Evolutionary conservation across 2,888 invertebrate species (phyloP).

Genomic region (Chrysotoxum bicinctum): DNA sequence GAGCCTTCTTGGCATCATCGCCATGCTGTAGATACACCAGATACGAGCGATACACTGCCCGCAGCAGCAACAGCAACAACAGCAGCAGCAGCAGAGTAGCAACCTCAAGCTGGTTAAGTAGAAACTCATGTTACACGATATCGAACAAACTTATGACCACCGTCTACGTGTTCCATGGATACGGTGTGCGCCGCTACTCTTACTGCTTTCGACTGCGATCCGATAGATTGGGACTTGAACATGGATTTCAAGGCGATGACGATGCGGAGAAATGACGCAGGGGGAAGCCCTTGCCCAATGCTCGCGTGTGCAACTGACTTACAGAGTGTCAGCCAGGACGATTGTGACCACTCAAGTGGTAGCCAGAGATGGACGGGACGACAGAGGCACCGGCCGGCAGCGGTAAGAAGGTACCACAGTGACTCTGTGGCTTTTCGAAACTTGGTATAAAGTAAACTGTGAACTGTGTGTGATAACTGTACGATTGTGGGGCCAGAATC

Average conservation of each 20-base stretch:
- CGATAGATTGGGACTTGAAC: constrained; percentile 62
- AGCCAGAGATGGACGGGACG: neutral
- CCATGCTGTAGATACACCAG: constrained; percentile 62
- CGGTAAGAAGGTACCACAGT: neutral
- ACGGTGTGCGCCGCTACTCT: constrained; percentile 61
- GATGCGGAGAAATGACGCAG: constrained; percentile 12
- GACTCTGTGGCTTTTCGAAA: constrained; percentile 25
- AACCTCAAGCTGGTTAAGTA: constrained; percentile 75
- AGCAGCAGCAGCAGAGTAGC: constrained; percentile 14
- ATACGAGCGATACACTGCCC: constrained; percentile 61
- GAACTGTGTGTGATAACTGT: constrained; percentile 64
- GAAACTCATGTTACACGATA: constrained; percentile 78
- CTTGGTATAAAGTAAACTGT: constrained; percentile 44
- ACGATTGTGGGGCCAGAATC: constrained; percentile 64
- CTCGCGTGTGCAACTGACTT: constrained; percentile 68
- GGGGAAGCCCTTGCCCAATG: constrained; percentile 25
- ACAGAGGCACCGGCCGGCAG: neutral
- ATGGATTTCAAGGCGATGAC: constrained; percentile 39
- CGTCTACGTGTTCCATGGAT: constrained; percentile 74
- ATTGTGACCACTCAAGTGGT: constrained; percentile 29
- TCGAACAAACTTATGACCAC: constrained; percentile 78
- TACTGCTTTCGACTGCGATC: constrained; percentile 58
- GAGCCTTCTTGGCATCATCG: constrained; percentile 46
- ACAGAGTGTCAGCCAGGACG: constrained; percentile 64
- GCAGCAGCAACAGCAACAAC: constrained; percentile 34